Percentiles rank a stretch among this genome's conserved stretches.
These are phyloP conservation scores for Bothrops alternatus DNA, from an alignment of 2,797 vertebrate species.

Conservation along the genomic window DNA sequence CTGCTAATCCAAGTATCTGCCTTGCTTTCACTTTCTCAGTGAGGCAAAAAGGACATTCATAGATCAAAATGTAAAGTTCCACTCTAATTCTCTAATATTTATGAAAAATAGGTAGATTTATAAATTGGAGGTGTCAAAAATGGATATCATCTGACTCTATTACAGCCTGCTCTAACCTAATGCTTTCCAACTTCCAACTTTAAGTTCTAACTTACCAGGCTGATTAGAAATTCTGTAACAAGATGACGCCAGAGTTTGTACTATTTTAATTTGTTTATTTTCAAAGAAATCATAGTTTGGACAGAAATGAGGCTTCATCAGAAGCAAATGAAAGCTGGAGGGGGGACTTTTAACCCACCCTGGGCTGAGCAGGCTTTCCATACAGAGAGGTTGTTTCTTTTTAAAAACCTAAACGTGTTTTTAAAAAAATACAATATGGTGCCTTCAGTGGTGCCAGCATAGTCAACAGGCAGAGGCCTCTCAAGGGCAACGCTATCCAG, in stretches of 20 bases:
- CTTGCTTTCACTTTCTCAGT: neutral
- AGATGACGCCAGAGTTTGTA: neutral
- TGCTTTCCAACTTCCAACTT: neutral
- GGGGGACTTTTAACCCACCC: neutral
- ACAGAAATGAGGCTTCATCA: neutral
- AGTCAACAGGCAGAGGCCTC: neutral
- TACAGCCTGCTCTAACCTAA: neutral
- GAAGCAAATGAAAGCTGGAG: neutral
- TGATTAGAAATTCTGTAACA: neutral
- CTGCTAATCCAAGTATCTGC: constrained; percentile 17
- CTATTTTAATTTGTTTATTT: neutral
- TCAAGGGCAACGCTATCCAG: neutral
- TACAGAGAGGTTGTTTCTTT: neutral
- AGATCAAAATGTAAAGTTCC: neutral
- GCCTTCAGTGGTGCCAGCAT: neutral
- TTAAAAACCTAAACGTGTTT: neutral
- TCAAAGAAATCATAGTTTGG: neutral
- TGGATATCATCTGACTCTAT: neutral
- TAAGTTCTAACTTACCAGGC: too few species aligned
- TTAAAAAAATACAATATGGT: neutral
- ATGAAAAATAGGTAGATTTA: neutral
- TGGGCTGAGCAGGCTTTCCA: neutral
- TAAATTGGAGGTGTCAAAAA: neutral
- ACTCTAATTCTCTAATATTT: neutral
- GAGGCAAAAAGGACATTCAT: neutral